phyloP scores from a whole-genome alignment of 1,140 invertebrate genomes.

The Heterodera carotae region DNA sequence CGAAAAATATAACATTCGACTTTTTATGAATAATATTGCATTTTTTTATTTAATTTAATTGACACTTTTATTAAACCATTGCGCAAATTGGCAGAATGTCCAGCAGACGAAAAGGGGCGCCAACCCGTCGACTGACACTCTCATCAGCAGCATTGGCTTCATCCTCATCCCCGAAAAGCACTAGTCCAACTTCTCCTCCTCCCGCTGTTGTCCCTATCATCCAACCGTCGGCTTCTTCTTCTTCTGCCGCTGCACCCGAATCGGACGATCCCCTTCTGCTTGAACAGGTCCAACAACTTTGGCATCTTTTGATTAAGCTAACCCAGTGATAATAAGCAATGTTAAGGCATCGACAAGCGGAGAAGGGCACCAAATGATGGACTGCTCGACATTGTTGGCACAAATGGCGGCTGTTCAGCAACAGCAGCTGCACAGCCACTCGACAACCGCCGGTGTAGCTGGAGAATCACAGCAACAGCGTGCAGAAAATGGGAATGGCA shows the following conservation, averaged over 20 bases:
- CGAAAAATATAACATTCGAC: too few relatives aligned
- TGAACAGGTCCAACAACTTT: not conserved
- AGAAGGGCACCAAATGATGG: not conserved
- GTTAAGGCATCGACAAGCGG: not conserved
- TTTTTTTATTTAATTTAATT: not conserved
- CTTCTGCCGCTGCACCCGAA: not conserved
- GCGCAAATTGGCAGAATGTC: not conserved
- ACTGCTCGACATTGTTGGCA: slow-evolving; percentile 1
- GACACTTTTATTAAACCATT: not conserved
- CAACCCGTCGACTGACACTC: not conserved
- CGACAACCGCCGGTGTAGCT: not conserved
- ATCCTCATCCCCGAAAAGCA: not conserved
- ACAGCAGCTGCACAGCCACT: not conserved
- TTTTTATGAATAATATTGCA: too few relatives aligned
- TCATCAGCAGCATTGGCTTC: not conserved
- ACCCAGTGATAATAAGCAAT: too few relatives aligned
- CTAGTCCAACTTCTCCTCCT: not conserved
- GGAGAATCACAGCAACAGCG: not conserved
- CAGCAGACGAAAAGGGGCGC: slow-evolving; percentile 3
- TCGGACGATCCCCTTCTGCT: not conserved
- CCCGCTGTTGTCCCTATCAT: too few relatives aligned
- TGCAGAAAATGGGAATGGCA: not conserved
- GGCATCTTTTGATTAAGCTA: not conserved
- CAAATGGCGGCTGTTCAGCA: not conserved
- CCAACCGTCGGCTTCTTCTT: not conserved